Conservation (phyloP, 1,140 invertebrate species). For the Varroa destructor region DNA sequence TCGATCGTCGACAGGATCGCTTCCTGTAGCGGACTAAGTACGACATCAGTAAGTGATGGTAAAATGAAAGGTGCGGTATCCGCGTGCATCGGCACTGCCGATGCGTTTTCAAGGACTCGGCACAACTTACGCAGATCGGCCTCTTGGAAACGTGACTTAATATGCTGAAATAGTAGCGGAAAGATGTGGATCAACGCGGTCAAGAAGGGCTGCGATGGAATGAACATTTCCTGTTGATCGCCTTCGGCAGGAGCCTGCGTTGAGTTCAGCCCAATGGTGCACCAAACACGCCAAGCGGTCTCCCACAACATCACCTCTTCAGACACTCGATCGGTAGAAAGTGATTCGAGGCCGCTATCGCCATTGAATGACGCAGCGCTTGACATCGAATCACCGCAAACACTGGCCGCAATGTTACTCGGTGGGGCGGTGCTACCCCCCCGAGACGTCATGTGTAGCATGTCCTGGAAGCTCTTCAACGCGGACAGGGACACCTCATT, state of each 20-base stretch:
- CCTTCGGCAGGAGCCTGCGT: slow-evolving; percentile 52
- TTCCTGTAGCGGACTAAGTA: slow-evolving; percentile 67
- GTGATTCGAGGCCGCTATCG: slow-evolving; percentile 20
- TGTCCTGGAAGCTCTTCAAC: slow-evolving; percentile 87
- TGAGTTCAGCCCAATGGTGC: slow-evolving; percentile 65
- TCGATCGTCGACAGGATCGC: slow-evolving; percentile 64
- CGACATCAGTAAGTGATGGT: slow-evolving; percentile 56
- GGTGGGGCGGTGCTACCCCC: slow-evolving; percentile 8
- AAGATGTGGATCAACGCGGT: slow-evolving; percentile 86
- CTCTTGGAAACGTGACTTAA: slow-evolving; percentile 60
- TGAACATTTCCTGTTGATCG: slow-evolving; percentile 51
- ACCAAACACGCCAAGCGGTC: slow-evolving; percentile 68
- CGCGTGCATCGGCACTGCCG: slow-evolving; percentile 64
- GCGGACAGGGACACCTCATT: slow-evolving; percentile 89
- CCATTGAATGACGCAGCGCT: slow-evolving; percentile 7
- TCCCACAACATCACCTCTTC: slow-evolving; percentile 49
- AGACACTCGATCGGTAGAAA: neutral
- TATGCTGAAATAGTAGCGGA: slow-evolving; percentile 76
- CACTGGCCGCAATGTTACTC: slow-evolving; percentile 1
- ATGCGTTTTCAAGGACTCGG: slow-evolving; percentile 57
- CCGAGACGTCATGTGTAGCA: slow-evolving; percentile 49
- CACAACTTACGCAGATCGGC: slow-evolving; percentile 66
- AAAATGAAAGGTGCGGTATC: slow-evolving; percentile 66
- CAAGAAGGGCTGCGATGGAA: slow-evolving; percentile 78
- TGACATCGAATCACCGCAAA: slow-evolving; percentile 12